Conservation (phyloP, 2,888 invertebrate species). For the Prosapia bicincta region DNA sequence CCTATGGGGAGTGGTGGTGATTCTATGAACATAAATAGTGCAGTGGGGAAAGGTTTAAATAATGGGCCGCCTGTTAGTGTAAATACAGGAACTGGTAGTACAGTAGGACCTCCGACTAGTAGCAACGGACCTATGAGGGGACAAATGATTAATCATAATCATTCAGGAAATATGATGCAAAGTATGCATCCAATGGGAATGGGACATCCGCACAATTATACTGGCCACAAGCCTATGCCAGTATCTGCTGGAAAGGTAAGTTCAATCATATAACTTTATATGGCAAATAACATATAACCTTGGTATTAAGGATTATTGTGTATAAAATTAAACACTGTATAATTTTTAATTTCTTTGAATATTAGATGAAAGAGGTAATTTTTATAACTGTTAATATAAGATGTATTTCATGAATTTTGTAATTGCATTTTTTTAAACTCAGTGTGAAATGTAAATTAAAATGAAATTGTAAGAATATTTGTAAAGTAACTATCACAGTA, state of each 20-base stretch:
- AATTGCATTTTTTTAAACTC: no score
- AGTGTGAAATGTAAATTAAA: no score
- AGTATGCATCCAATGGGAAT: slow-evolving; percentile 38
- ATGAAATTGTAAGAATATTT: no score
- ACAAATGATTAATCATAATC: slow-evolving; percentile 49
- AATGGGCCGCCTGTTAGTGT: slow-evolving; percentile 36
- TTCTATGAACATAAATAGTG: slow-evolving; percentile 52
- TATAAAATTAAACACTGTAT: no score
- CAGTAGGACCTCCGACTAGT: slow-evolving; percentile 27
- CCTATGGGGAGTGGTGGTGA: slow-evolving; percentile 42
- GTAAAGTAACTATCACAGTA: no score
- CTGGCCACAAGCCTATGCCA: slow-evolving; percentile 80
- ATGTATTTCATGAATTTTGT: no score
- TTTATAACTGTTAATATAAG: no score
- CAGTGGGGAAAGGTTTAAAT: slow-evolving; percentile 51
- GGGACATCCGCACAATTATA: slow-evolving; percentile 46
- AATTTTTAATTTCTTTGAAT: no score
- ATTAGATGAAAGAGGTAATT: no score
- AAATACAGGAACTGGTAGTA: not conserved
- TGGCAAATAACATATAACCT: no score
- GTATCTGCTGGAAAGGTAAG: slow-evolving; percentile 83
- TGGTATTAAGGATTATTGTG: no score
- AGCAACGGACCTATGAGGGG: slow-evolving; percentile 38
- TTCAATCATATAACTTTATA: not conserved
- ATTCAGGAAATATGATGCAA: slow-evolving; percentile 26